phyloP scores from a whole-genome alignment of 92 coral and sea anemone species.

The Umimayanthus chanpuru region DNA sequence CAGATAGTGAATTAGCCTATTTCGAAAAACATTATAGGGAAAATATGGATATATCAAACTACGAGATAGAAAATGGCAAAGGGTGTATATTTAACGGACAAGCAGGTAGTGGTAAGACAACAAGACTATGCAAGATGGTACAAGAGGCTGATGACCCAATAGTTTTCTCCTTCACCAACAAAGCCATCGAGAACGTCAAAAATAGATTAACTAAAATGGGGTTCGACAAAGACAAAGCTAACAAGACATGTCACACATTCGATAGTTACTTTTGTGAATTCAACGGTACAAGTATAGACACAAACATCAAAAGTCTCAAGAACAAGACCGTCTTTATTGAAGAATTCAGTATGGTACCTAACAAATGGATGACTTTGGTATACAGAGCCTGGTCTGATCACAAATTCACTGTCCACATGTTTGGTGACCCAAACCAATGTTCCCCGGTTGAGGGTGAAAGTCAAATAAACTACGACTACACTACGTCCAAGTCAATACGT shows the following conservation, averaged over 20 bases:
- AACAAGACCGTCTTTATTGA: slow-evolving; percentile 40
- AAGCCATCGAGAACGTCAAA: slow-evolving; percentile 52
- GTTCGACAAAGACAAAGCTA: background rate
- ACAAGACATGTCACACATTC: slow-evolving; percentile 48
- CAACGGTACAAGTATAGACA: background rate
- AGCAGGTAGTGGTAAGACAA: slow-evolving; percentile 50
- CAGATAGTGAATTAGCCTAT: slow-evolving; percentile 33
- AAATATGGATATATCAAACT: background rate
- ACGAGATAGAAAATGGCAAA: background rate
- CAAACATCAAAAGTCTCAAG: slow-evolving; percentile 23
- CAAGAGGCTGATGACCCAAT: slow-evolving; percentile 6
- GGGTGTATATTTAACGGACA: slow-evolving; percentile 43
- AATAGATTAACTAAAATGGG: background rate
- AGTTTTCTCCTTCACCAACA: slow-evolving; percentile 41
- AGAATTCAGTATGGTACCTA: slow-evolving; percentile 53
- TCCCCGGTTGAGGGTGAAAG: slow-evolving; percentile 52
- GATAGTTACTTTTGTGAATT: slow-evolving; percentile 46
- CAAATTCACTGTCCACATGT: slow-evolving; percentile 35
- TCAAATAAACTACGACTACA: slow-evolving; percentile 39
- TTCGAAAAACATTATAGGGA: slow-evolving; percentile 64
- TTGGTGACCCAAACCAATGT: slow-evolving; percentile 64
- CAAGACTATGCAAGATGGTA: slow-evolving; percentile 31
- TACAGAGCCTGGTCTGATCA: slow-evolving; percentile 11
- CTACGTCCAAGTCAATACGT: slow-evolving; percentile 13
- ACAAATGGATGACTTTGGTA: slow-evolving; percentile 49